Evolutionary conservation across 2,113 vertebrate genomes (phyloP).

Genomic region (Coptodon rendalli): DNA sequence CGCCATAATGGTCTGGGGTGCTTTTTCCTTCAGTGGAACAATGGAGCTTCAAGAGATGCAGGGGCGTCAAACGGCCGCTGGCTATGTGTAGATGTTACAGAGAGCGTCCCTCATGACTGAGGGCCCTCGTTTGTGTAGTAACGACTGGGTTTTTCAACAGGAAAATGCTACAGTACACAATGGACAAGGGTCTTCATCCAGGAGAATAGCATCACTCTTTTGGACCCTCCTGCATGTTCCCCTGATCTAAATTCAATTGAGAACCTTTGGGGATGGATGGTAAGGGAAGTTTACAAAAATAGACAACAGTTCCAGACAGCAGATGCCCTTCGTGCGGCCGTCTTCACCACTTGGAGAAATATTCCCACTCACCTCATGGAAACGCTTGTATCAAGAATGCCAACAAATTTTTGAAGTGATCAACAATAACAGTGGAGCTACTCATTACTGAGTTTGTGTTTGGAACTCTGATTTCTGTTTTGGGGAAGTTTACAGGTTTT

Average conservation of each 20-base stretch:
- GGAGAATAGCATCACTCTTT: not conserved
- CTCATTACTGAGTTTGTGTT: not conserved
- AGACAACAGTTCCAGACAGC: not conserved
- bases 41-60: not conserved
- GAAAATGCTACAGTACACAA: not conserved
- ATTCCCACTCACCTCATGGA: not conserved
- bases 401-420: not conserved
- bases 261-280: not conserved
- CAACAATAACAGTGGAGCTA: not conserved
- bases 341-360: not conserved
- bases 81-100: not conserved
- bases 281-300: not conserved
- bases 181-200: not conserved
- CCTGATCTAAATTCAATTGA: not conserved
- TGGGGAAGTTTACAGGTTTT: not conserved
- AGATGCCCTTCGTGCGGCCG: not conserved
- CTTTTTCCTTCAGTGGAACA: not conserved
- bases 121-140: not conserved
- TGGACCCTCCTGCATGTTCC: not conserved
- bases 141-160: not conserved
- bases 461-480: not conserved
- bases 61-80: rapidly evolving
- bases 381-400: not conserved
- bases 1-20: not conserved
- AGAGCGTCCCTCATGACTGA: not conserved